Conservation (phyloP, 2,797 vertebrate species). For the Ciconia nigra region DNA sequence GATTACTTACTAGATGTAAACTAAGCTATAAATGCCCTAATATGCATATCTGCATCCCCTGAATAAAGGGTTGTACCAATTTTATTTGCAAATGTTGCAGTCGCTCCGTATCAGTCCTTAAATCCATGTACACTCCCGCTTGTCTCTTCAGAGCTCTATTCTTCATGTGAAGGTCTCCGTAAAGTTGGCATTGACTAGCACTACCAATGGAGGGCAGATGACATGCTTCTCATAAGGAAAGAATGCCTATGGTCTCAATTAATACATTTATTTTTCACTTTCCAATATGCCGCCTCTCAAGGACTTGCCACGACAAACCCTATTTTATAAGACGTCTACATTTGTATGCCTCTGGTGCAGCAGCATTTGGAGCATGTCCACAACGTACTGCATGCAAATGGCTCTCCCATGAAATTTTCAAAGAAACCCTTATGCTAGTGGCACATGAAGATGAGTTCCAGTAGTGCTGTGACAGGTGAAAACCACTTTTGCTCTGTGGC, state of each 20-base stretch:
- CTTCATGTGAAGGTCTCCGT: neutral
- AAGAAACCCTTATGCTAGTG: constrained; percentile 2
- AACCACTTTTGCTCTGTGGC: constrained; percentile 4
- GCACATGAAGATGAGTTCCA: constrained; percentile 1
- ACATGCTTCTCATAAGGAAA: neutral
- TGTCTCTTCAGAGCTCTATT: neutral
- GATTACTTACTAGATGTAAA: neutral
- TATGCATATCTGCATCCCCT: neutral
- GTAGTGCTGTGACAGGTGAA: constrained; percentile 32
- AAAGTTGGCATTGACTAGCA: neutral
- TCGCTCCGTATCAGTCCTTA: neutral
- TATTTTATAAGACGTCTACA: neutral
- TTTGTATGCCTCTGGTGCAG: constrained; percentile 31
- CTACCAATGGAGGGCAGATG: neutral
- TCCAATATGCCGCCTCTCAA: constrained; percentile 28
- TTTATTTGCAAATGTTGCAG: neutral
- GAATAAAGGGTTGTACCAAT: neutral
- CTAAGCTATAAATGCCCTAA: neutral
- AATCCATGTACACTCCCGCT: neutral
- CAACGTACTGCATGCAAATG: constrained; percentile 7
- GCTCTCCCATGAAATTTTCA: neutral
- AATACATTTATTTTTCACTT: neutral
- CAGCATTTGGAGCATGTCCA: constrained; percentile 3
- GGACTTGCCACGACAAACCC: neutral
- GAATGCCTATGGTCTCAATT: neutral